Conservation (phyloP, 2,113 vertebrate genomes). For the Apodemus speciosus region DNA sequence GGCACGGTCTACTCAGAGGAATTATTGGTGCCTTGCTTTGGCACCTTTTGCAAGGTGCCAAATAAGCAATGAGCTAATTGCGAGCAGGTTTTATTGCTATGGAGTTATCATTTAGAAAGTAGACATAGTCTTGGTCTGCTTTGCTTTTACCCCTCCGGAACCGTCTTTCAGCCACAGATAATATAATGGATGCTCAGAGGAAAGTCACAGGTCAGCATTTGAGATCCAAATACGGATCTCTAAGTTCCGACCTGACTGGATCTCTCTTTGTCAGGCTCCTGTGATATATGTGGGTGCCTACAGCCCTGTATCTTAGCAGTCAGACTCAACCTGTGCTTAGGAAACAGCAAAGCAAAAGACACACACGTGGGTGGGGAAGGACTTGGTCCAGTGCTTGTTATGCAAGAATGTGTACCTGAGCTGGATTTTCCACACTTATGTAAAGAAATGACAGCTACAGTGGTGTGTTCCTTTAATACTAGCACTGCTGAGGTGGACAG, state of each 20-base stretch:
- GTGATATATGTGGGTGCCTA: neutral
- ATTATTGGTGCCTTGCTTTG: neutral
- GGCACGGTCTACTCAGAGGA: neutral
- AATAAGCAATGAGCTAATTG: neutral
- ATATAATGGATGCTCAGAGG: neutral
- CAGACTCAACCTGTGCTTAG: neutral
- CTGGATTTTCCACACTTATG: neutral
- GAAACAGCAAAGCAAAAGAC: neutral
- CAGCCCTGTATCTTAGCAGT: neutral
- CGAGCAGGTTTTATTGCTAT: neutral
- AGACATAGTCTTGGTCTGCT: conserved; percentile 17
- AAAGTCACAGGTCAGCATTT: neutral
- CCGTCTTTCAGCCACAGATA: neutral
- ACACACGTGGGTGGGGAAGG: too few species aligned
- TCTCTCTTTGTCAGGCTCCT: neutral
- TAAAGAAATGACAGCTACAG: neutral
- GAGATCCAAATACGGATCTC: neutral
- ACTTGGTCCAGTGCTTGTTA: neutral
- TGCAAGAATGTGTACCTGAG: neutral
- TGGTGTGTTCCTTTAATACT: neutral
- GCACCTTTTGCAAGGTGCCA: neutral
- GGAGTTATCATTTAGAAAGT: neutral
- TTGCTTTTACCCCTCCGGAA: neutral
- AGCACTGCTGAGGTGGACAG: neutral
- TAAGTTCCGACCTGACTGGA: neutral